Conservation (phyloP, 2,797 vertebrate genomes). For the Acropternis orthonyx region DNA sequence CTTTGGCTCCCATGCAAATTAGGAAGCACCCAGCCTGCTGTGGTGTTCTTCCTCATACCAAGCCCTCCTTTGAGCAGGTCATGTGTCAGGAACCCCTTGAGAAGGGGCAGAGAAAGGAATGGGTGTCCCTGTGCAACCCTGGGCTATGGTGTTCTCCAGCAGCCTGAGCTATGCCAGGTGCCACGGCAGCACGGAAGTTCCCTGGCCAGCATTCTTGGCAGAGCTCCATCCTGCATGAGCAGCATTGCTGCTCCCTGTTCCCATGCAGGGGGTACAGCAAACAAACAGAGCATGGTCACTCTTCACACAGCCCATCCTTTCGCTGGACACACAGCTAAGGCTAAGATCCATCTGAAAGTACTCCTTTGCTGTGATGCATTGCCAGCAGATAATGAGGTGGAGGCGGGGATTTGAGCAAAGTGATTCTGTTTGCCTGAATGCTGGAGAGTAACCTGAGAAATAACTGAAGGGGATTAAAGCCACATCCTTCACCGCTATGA, state of each 20-base stretch:
- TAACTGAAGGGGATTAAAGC: not conserved
- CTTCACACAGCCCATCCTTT: not conserved
- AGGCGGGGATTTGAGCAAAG: not conserved
- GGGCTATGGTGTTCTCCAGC: not conserved
- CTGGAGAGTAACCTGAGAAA: not conserved
- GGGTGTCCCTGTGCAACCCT: not conserved
- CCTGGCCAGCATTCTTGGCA: not conserved
- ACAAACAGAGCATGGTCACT: not conserved
- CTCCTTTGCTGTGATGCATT: not conserved
- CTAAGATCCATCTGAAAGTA: not conserved
- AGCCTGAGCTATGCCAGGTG: not conserved
- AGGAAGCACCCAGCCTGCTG: not conserved
- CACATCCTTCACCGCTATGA: not conserved
- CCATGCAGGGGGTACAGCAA: not conserved
- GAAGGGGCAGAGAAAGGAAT: not conserved
- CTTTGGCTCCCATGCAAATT: conserved; percentile 46
- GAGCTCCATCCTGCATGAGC: not conserved
- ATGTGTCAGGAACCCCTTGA: not conserved
- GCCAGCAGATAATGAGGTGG: not conserved
- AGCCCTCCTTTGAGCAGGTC: not conserved
- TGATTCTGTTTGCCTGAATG: not conserved
- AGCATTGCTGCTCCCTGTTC: not conserved
- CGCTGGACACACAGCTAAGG: fast-evolving
- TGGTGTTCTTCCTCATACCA: not conserved
- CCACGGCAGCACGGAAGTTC: not conserved